Base-by-base conservation (phyloP, 1,140 invertebrate genomes). In the Prorops nasuta region DNA sequence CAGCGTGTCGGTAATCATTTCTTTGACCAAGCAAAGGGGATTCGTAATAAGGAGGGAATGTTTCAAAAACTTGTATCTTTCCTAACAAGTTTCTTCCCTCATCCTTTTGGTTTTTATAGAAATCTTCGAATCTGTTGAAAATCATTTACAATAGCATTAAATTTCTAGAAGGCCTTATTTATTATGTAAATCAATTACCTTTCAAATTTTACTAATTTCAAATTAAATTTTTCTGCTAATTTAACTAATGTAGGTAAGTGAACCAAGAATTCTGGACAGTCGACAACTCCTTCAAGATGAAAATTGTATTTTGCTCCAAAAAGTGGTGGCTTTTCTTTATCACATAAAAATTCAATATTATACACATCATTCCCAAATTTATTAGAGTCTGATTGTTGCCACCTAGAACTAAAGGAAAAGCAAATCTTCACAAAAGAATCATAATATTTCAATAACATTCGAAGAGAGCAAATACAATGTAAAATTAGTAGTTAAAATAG, bases 271-370 rank as follows among this genome's bases (percentile, higher is more conserved):
- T 99, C 97, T 18, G 97, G 97, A 79, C 97, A 99, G 72, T 99
- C 87, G 0, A 99, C 96, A 12, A 96, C 93, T 34, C 91, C 94
- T 69, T 98, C 93, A 41, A 99, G 76, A 67, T 94, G 85, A 72
- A 99, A 99, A 74, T 96, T 86, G 79, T 99, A 98, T 74, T 95
- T 93, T 22, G 90, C 93, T 34, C 97, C 97, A 83, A 99, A 99
- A 10, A 98, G 71, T 3, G 92, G 90, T 58, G 86, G 83, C 9
- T 84, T 82, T 34, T 85, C 79, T 56, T 85, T 79, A 60, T 91
- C 84, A 69, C 86, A 84, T 21, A 87, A 79, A 69, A 96, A 91
- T 54, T 87, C 84, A 14, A 98, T 86, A 49, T 78, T 84, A 69
- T 88, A 97, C 22, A 98, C 81, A 38, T 91, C 86, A 77, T 97